A percentile compares a stretch with the other conserved stretches of the same genome.
Conservation (phyloP, 2,888 invertebrate species). For the Erebia ligea region DNA sequence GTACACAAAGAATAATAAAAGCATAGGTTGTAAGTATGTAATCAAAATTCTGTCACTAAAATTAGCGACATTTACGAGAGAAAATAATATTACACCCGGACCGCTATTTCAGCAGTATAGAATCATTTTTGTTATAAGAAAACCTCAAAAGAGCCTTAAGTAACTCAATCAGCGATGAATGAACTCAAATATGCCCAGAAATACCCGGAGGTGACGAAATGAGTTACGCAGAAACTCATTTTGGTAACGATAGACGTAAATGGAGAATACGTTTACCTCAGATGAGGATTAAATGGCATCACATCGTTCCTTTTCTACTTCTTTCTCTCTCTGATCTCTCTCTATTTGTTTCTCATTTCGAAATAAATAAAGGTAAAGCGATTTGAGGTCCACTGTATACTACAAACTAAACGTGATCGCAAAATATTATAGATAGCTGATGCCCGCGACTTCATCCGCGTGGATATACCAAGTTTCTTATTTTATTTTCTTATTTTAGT, state of each 20-base stretch:
- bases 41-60: slow-evolving; percentile 4
- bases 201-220: slow-evolving; percentile 61
- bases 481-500: too few relatives aligned
- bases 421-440: too few relatives aligned
- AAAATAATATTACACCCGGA: not conserved
- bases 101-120: slow-evolving; percentile 5
- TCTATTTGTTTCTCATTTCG: not conserved
- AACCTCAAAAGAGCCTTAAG: slow-evolving; percentile 39
- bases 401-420: not conserved
- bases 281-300: slow-evolving; percentile 35
- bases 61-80: slow-evolving; percentile 5
- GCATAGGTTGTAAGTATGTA: too few relatives aligned
- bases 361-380: slow-evolving; percentile 40
- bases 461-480: too few relatives aligned
- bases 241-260: slow-evolving; percentile 70
- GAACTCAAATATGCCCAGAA: slow-evolving; percentile 49
- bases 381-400: slow-evolving; percentile 22
- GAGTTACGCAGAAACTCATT: slow-evolving; percentile 70
- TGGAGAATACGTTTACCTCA: slow-evolving; percentile 70
- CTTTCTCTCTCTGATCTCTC: slow-evolving; percentile 10
- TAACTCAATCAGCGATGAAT: slow-evolving; percentile 45
- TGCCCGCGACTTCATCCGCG: too few relatives aligned
- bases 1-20: too few relatives aligned
- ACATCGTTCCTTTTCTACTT: slow-evolving; percentile 42
- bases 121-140: slow-evolving; percentile 35